These are phyloP conservation scores for Cyrtorhinus lividipennis DNA, from an alignment of 1,140 invertebrate species.

Conservation along the genomic window DNA sequence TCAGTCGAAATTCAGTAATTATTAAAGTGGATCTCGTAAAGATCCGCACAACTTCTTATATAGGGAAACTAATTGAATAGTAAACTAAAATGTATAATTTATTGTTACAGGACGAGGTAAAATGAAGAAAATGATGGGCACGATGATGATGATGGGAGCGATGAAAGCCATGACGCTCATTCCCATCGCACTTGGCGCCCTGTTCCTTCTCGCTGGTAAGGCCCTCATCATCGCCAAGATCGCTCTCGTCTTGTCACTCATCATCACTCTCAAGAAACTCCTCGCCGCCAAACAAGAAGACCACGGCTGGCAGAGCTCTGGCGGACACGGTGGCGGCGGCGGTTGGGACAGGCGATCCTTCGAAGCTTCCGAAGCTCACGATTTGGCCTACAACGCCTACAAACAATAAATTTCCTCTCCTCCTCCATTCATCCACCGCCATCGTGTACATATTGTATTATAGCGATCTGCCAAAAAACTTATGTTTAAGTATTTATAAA, in stretches of 20 bases:
- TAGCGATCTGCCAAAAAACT: background rate
- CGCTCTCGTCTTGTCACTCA: constrained; percentile 56
- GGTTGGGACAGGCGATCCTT: constrained; percentile 45
- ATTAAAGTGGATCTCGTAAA: too few species aligned
- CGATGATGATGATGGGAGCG: constrained; percentile 43
- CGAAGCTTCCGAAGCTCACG: constrained; percentile 43
- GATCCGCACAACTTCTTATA: too few species aligned
- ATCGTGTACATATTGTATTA: constrained; percentile 10
- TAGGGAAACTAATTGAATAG: too few species aligned
- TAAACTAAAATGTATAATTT: too few species aligned
- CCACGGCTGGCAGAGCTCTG: constrained; percentile 25
- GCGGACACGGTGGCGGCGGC: constrained; percentile 20
- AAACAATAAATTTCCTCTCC: constrained; percentile 30
- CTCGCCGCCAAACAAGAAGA: constrained; percentile 30
- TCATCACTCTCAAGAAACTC: constrained; percentile 62
- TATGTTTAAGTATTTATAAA: background rate
- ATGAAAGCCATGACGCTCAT: constrained; percentile 52
- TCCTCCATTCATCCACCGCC: background rate
- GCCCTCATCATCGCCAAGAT: constrained; percentile 58
- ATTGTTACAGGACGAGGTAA: constrained; percentile 27
- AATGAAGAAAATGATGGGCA: constrained; percentile 41
- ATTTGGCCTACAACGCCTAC: constrained; percentile 57
- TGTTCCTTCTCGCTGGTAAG: constrained; percentile 57
- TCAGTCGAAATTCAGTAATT: too few species aligned
- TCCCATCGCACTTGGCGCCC: constrained; percentile 53